phyloP scores from a whole-genome alignment of 2,113 vertebrate genomes.

The Plecotus auritus region DNA sequence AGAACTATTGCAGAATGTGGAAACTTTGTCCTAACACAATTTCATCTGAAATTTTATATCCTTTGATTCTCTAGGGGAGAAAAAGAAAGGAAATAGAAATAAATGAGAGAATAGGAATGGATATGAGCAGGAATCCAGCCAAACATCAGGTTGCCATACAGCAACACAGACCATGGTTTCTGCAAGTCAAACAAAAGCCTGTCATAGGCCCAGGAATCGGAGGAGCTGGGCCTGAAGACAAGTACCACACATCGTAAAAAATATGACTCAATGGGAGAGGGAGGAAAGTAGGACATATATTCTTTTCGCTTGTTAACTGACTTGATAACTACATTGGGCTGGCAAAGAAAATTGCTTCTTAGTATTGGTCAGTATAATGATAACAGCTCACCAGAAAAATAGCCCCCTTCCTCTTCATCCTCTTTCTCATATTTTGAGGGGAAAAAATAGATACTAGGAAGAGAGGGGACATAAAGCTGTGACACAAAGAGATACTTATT shows the following conservation, averaged over 20 bases:
- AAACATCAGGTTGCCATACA: not conserved
- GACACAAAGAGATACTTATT: not conserved
- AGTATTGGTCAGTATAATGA: not conserved
- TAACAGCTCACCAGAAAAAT: not conserved
- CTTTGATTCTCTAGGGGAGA: conserved; percentile 1
- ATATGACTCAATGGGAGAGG: not conserved
- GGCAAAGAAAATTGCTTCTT: not conserved
- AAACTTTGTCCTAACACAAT: conserved; percentile 23
- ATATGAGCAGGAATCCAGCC: not conserved
- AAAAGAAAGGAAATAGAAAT: conserved; percentile 43
- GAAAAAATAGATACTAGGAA: not conserved
- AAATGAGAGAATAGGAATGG: not conserved
- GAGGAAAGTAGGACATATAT: not conserved
- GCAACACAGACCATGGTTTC: not conserved
- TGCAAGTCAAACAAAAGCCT: not conserved
- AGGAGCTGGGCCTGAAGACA: not conserved
- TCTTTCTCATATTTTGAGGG: not conserved
- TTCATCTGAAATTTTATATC: conserved; percentile 15
- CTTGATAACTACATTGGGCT: not conserved
- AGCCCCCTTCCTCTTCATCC: not conserved
- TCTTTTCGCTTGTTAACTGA: not conserved
- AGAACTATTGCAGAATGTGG: not conserved
- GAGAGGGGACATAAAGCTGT: not conserved
- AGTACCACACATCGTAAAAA: not conserved
- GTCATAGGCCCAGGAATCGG: not conserved